A percentile compares a stretch with the other conserved stretches of the same genome.
Conservation (phyloP, 2,888 invertebrate species). For the Erannis defoliaria region DNA sequence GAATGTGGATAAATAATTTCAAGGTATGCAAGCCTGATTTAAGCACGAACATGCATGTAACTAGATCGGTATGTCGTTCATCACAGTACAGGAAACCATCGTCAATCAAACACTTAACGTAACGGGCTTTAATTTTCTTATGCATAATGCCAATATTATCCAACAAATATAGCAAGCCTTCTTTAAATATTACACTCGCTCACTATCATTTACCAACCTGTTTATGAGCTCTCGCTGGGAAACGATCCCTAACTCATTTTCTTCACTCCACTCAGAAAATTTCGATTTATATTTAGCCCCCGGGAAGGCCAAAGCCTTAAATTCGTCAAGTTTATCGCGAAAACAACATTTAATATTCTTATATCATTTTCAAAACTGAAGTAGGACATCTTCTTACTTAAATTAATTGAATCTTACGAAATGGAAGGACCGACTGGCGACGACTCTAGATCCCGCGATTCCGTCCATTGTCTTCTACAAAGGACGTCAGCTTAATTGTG, state of each 20-base stretch:
- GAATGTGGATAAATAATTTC: too few relatives aligned
- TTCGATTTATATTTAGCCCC: constrained; percentile 23
- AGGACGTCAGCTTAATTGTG: constrained; percentile 65
- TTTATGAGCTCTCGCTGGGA: constrained; percentile 13
- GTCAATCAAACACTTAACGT: neutral
- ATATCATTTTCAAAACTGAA: constrained; percentile 52
- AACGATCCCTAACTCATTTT: constrained; percentile 20
- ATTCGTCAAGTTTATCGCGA: constrained; percentile 31
- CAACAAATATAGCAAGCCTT: constrained; percentile 24
- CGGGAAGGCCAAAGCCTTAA: constrained; percentile 19
- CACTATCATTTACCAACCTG: constrained; percentile 7
- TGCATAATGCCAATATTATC: neutral
- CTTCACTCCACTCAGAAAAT: constrained; percentile 25
- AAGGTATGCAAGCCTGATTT: constrained; percentile 13
- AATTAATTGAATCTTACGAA: constrained; percentile 67
- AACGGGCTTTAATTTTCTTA: neutral
- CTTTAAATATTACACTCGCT: constrained; percentile 22
- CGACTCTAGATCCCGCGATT: constrained; percentile 55
- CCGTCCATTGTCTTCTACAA: constrained; percentile 68
- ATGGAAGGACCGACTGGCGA: constrained; percentile 42
- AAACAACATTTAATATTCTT: constrained; percentile 55
- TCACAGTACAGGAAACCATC: neutral
- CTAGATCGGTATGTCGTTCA: neutral
- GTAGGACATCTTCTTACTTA: constrained; percentile 56
- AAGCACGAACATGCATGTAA: constrained; percentile 5